Percentiles rank a stretch among this genome's conserved stretches.
phyloP scores from a whole-genome alignment of 1,140 invertebrate species.

The Drosophila pruinosa region DNA sequence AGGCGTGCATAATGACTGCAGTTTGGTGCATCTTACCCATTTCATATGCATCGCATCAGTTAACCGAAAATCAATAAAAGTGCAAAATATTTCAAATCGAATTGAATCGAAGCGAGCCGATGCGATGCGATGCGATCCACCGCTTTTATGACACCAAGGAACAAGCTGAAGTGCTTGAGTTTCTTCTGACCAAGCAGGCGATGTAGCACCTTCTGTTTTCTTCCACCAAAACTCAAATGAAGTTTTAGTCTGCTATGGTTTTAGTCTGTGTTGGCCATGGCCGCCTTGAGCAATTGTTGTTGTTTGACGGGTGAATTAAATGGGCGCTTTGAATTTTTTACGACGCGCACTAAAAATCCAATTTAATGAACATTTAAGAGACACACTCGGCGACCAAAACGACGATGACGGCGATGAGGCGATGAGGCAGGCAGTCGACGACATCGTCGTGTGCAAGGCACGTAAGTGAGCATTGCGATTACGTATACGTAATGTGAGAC shows the following conservation, averaged over 20 bases:
- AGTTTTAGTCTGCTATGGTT: constrained; percentile 32
- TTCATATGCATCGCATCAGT: constrained; percentile 70
- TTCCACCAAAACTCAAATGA: constrained; percentile 33
- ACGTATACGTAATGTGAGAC: constrained; percentile 73
- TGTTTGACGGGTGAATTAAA: constrained; percentile 71
- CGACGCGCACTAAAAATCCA: constrained; percentile 81
- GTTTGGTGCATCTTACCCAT: constrained; percentile 41
- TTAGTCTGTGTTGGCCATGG: constrained; percentile 1
- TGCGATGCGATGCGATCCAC: no score
- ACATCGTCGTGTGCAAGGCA: constrained; percentile 36
- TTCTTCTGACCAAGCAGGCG: constrained; percentile 28
- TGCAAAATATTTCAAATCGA: constrained; percentile 77
- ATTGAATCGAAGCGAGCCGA: constrained; percentile 44
- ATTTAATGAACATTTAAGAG: constrained; percentile 83
- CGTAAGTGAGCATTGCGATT: constrained; percentile 70
- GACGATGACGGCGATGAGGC: constrained; percentile 1
- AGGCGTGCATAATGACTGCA: constrained; percentile 55
- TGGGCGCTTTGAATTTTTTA: constrained; percentile 82
- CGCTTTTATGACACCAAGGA: constrained; percentile 62
- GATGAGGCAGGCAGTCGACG: no score
- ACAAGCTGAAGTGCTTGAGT: constrained; percentile 18
- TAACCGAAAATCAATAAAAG: constrained; percentile 71
- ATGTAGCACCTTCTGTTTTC: constrained; percentile 18
- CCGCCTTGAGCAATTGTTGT: constrained; percentile 1
- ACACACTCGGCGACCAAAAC: constrained; percentile 52